Evolutionary conservation across 92 coral and sea anemone genomes (phyloP), one percentile per base, ranked within the genome.

Genomic region (Parazoanthus darwini): DNA sequence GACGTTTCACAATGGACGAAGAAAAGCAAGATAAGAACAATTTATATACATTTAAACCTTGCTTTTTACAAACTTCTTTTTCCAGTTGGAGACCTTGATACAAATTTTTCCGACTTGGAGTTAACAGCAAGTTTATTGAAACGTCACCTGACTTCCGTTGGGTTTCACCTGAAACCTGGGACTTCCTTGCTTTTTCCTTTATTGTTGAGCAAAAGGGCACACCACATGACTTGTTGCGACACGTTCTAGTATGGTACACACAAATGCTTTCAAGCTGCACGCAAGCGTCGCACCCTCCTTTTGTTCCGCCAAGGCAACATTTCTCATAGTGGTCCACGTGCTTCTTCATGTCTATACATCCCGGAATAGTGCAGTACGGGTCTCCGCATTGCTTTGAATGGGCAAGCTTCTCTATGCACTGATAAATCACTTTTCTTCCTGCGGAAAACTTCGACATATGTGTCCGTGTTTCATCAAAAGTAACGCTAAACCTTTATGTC

Each of bases 341-440:
- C 33, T 25, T 38, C 58, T 82, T 82, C 77, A 68, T 82, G 26
- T 37, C 38, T 18, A 39, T 23, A 38, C 86, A 82, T 0, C 59
- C 86, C 73, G 5, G 36, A 66, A 82, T 66, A 43, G 56, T 10
- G 51, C 86, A 82, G 54, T 38, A 68, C 75, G 74, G 54, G 35
- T 82, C 29, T 43, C 0, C 29, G 22, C 86, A 82, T 42, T 63
- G 86, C 54, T 39, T 37, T 16, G 86, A 56, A 9, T 82, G 86
- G 46, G 86, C 86, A 3, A 82, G 56, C 51, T n/a, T 82, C 70
- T 63, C 86, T 82, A 82, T 65, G 9, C 86, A 82, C 51, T 82
- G 86, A 54, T 82, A 82, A 39, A 82, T 82, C 26, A 58, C 18
- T 42, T 82, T 82, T 82, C 56, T 82, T 20, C 85, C 85, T 4